Base-by-base conservation (phyloP, 1,140 invertebrate species). In the Cydia pomonella region DNA sequence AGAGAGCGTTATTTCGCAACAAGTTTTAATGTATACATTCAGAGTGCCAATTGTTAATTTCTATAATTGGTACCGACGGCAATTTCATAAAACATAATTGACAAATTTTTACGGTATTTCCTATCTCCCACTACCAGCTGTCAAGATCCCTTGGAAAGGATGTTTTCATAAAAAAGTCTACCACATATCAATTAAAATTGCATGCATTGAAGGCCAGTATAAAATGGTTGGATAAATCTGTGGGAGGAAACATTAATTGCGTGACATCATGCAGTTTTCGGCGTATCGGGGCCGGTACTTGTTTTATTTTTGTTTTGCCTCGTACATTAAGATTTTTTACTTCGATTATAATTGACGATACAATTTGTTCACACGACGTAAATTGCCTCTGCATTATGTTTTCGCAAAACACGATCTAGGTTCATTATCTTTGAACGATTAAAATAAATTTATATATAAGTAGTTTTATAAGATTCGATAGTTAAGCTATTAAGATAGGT, bases 61-160 rank as follows among this genome's bases (percentile, higher is more conserved):
- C 53, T 23, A 59, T 59, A 59, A 59, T 59, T 59, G 53, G 53
- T 21, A 59, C 53, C n/a, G 72, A 47, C 50, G 44, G 23, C 21
- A 73, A 73, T 73, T 73, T 25, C 1, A 73, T 73, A 59, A 44
- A 27, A 73, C 27, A 59, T 29, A 50, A 53, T 47, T 73, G 72
- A 13, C 44, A 73, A 50, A 38, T 47, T 41, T 73, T 27, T 27
- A 73, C 72, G 27, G 72, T 69, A 38, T 16, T 16, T 62, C 0
- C 69, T 50, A 44, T 33, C 44, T 33, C 38, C 72, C 21, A 10
- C 41, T 29, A 47, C 29, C 33, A 73, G 72, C 23, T 27, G 44
- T 21, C 10, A 73, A 27, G 23, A 73, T 23, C 50, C 9, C 23
- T 73, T 16, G 29, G 27, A 41, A 18, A 27, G 16, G n/a, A 69